phyloP scores from a whole-genome alignment of 2,113 vertebrate species.

The Orcinus orca region DNA sequence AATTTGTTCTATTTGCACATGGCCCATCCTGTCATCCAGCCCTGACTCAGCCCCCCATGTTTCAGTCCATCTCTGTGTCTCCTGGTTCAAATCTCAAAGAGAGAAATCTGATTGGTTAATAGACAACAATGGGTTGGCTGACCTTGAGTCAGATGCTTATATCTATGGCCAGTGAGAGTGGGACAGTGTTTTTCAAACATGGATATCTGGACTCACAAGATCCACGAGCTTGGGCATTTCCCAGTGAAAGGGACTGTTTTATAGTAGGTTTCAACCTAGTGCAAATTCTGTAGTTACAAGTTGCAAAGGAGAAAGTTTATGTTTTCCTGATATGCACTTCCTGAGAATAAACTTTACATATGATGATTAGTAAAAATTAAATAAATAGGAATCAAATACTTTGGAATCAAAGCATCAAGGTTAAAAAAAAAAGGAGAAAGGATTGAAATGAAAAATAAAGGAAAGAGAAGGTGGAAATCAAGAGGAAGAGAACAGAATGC shows the following conservation, averaged over 20 bases:
- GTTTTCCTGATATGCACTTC: not conserved
- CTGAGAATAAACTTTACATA: not conserved
- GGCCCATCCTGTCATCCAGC: not conserved
- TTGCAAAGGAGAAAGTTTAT: not conserved
- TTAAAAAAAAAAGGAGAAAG: not conserved
- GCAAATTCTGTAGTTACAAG: not conserved
- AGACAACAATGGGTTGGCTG: not conserved
- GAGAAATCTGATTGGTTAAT: not conserved
- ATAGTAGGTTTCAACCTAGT: not conserved
- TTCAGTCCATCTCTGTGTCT: not conserved
- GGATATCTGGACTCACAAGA: not conserved
- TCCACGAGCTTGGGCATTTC: not conserved
- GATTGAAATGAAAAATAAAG: not conserved
- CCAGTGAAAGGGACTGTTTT: not conserved
- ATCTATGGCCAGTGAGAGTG: not conserved
- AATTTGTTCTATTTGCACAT: not conserved
- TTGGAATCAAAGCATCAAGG: not conserved
- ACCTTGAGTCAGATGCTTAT: not conserved
- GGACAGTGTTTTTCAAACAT: not conserved
- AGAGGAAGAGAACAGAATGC: not conserved
- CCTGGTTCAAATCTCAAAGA: not conserved
- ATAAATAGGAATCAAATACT: not conserved
- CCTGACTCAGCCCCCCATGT: not conserved
- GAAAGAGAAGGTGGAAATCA: not conserved
- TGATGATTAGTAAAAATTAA: not conserved